A percentile compares a stretch with the other conserved stretches of the same genome.
Conservation (phyloP, 2,797 vertebrate genomes). For the Phataginus tricuspis region DNA sequence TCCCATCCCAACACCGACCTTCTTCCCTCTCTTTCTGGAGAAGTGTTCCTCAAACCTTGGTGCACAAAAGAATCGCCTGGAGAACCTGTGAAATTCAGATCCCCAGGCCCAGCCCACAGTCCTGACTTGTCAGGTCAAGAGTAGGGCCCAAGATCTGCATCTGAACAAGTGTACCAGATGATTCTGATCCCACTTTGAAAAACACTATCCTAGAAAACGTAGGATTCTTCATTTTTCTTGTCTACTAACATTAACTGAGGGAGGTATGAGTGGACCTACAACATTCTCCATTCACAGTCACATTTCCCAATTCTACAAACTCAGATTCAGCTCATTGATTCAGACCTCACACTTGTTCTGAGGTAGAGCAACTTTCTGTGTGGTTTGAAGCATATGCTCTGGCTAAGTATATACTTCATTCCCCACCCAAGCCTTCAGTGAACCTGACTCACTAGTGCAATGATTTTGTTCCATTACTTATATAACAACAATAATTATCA, state of each 20-base stretch:
- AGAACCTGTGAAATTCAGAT: not conserved
- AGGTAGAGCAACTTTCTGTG: not conserved
- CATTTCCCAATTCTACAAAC: not conserved
- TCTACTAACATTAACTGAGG: not conserved
- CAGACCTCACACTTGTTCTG: not conserved
- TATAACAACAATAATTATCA: slow-evolving; percentile 56
- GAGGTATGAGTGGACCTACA: not conserved
- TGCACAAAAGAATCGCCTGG: not conserved
- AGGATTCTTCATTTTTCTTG: not conserved
- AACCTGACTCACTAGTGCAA: not conserved
- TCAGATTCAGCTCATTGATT: not conserved
- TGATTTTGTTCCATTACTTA: slow-evolving; percentile 33
- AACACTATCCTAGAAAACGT: not conserved
- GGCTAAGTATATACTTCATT: not conserved
- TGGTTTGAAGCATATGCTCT: not conserved
- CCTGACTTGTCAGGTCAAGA: not conserved
- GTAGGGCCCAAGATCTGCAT: not conserved
- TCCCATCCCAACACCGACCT: not conserved
- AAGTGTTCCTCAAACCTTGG: not conserved
- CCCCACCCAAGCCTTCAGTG: not conserved
- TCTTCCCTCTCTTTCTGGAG: not conserved
- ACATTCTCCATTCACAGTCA: not conserved
- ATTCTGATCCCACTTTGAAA: not conserved
- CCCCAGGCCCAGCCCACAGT: not conserved
- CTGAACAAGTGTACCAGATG: not conserved